phyloP scores from a whole-genome alignment of 2,888 invertebrate genomes.

The Papilio demoleus region DNA sequence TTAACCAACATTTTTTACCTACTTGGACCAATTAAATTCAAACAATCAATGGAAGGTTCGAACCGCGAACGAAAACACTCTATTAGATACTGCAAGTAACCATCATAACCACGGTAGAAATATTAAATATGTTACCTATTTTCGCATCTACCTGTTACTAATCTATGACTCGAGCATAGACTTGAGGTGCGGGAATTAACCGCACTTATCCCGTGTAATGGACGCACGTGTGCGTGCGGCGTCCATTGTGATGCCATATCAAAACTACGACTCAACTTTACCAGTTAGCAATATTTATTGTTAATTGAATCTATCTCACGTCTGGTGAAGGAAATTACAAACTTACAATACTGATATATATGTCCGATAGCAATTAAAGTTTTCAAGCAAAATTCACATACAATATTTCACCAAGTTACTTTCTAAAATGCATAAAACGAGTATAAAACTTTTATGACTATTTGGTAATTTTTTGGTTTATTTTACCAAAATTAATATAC shows the following conservation, averaged over 20 bases:
- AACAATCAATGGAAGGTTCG: too few species aligned
- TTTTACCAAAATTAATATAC: too few species aligned
- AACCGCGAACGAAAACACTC: too few species aligned
- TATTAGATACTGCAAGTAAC: too few species aligned
- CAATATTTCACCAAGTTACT: too few species aligned
- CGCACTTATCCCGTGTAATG: slow-evolving; percentile 79
- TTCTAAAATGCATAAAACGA: too few species aligned
- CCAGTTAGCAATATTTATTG: slow-evolving; percentile 47
- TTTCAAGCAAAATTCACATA: too few species aligned
- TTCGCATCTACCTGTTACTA: slow-evolving; percentile 54
- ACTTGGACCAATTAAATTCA: too few species aligned
- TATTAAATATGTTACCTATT: slow-evolving; percentile 48
- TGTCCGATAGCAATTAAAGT: neutral
- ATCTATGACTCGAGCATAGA: slow-evolving; percentile 58
- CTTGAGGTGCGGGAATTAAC: slow-evolving; percentile 73
- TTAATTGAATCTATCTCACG: slow-evolving; percentile 34
- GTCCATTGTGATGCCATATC: slow-evolving; percentile 62
- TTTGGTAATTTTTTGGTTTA: too few species aligned
- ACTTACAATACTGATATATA: neutral
- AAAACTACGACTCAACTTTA: slow-evolving; percentile 45
- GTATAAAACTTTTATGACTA: too few species aligned
- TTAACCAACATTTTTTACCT: too few species aligned
- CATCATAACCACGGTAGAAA: neutral
- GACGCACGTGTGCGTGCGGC: slow-evolving; percentile 60
- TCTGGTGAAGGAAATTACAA: slow-evolving; percentile 10